Percentiles rank a stretch among this genome's conserved stretches.
These are phyloP conservation scores for Drosophila flavopinicola DNA, from an alignment of 2,888 invertebrate species.

Conservation along the genomic window DNA sequence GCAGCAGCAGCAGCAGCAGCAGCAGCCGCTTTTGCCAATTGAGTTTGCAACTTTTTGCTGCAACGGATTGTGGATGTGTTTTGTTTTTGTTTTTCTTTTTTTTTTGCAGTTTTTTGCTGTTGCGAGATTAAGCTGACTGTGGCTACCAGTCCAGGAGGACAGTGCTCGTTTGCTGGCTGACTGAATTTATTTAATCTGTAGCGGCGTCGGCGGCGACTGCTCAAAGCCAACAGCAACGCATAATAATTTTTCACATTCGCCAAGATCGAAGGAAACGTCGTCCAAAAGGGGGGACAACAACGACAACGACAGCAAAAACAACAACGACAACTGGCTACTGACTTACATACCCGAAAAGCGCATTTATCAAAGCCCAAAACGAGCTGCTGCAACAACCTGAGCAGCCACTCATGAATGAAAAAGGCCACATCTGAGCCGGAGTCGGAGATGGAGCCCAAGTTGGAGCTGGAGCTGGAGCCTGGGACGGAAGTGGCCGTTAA, in stretches of 20 bases:
- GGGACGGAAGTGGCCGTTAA: constrained; percentile 56
- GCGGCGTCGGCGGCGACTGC: constrained; percentile 77
- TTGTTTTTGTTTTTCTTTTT: too few species aligned
- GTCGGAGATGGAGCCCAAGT: too few species aligned
- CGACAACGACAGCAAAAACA: constrained; percentile 17
- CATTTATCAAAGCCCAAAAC: constrained; percentile 77
- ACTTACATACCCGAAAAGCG: constrained; percentile 79
- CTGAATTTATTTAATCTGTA: constrained; percentile 78
- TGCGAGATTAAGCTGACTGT: constrained; percentile 64
- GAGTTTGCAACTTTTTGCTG: constrained; percentile 76
- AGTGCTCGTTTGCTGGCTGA: constrained; percentile 30
- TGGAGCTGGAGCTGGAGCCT: too few species aligned
- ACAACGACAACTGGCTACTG: constrained; percentile 71
- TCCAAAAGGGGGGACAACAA: constrained; percentile 17
- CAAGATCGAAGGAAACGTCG: constrained; percentile 35
- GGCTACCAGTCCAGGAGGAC: constrained; percentile 6
- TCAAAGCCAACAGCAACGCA: constrained; percentile 78
- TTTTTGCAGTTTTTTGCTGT: constrained; percentile 77
- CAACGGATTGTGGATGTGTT: constrained; percentile 62
- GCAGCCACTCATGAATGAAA: constrained; percentile 65
- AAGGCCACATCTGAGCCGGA: constrained; percentile 24
- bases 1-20: constrained; percentile 4
- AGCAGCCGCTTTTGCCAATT: constrained; percentile 58
- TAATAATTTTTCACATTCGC: constrained; percentile 81
- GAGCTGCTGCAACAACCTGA: constrained; percentile 35